Evolutionary conservation across 2,113 vertebrate genomes (phyloP), one percentile per base, ranked within the genome.

Genomic region (Leptosomus discolor): DNA sequence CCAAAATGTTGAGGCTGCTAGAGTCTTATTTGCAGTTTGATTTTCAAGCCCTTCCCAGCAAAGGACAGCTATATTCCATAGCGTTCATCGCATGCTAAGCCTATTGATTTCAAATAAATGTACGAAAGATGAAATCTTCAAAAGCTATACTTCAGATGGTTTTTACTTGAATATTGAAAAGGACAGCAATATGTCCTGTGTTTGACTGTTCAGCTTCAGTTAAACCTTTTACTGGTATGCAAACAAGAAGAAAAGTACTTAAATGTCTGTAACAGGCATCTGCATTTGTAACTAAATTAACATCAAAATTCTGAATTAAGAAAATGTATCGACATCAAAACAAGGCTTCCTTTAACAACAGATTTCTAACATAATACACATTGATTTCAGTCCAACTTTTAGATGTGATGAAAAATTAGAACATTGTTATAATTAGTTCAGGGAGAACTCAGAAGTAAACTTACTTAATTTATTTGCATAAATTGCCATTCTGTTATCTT

Each of bases 381-480:
- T 95, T 98, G 97, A 97, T 97, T 98, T 96, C 82, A 97, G 95
- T 98, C 98, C 98, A 98, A 98, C 96, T 98, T 98, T 96, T 90
- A 97, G 97, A 98, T 98, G 89, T 92, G 96, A 97, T 98, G 91
- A 98, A 98, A 98, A 98, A 98, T 98, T 98, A 98, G 97, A 98
- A 98, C 98, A 98, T 98, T 98, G 98, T 98, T 98, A 67, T 98
- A 98, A 98, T 98, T 98, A 98, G 98, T 98, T 98, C 98, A 97
- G 98, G 98, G 98, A 98, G 95, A 98, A 98, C 97, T 98, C 98
- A 97, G 98, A 98, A 98, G 98, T 98, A 98, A 98, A 98, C 98
- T 98, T 98, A 98, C 97, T 98, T 98, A 98, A 98, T 98, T 98
- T 98, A 98, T 98, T 98, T 98, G 98, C 98, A 98, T 98, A 98